These are phyloP conservation scores for Percina caprodes DNA, from an alignment of 2,113 vertebrate species.

Conservation along the genomic window DNA sequence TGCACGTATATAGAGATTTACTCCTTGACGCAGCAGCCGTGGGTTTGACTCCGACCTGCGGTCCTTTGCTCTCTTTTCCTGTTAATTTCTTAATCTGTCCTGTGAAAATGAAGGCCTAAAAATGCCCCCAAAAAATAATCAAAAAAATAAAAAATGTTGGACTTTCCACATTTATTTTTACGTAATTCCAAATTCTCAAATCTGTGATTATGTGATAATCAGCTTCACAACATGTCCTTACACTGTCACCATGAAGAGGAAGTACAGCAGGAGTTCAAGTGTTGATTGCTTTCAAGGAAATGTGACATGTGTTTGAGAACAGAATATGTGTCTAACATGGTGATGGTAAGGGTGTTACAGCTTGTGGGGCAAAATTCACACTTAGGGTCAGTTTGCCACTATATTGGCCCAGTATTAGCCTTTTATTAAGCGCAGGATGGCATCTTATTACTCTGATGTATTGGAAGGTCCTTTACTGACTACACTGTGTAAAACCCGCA, in stretches of 20 bases:
- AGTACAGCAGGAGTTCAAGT: constrained; percentile 1
- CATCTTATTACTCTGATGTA: neutral
- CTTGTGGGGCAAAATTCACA: neutral
- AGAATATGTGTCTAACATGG: constrained; percentile 23
- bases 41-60: no score
- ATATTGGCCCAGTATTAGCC: neutral
- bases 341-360: neutral
- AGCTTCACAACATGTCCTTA: constrained; percentile 1
- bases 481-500: no score
- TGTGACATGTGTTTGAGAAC: neutral
- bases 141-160: no score
- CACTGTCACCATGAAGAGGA: neutral
- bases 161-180: no score
- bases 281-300: constrained; percentile 41
- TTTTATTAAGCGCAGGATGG: constrained; percentile 10
- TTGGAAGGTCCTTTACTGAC: neutral
- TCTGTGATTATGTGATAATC: constrained; percentile 2
- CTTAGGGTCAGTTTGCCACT: neutral
- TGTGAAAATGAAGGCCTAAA: no score
- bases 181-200: neutral
- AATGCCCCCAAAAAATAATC: no score
- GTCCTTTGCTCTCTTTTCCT: no score
- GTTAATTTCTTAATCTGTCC: no score
- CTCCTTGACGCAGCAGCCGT: no score
- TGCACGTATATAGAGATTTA: no score